Evolutionary conservation across 2,797 vertebrate species (phyloP).

Genomic region (Dryobates pubescens): DNA sequence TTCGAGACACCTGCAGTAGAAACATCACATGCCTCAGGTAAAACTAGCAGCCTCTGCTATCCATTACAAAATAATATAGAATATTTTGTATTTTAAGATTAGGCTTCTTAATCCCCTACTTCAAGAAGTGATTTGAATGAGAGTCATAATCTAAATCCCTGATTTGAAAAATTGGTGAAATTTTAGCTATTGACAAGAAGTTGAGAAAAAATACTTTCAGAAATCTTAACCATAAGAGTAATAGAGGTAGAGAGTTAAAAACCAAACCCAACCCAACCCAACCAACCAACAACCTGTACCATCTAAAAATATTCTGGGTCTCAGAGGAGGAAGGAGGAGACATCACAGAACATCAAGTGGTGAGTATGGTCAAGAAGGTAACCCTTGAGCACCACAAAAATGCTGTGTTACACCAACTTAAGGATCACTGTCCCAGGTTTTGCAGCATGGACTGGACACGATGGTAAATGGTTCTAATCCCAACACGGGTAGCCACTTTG

Average conservation of each 20-base stretch:
- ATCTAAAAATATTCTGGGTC: neutral
- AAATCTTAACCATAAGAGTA: too few relatives aligned
- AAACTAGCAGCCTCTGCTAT: neutral
- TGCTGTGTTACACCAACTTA: neutral
- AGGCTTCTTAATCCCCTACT: neutral
- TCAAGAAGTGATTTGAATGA: neutral
- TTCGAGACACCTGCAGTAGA: neutral
- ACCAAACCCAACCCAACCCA: neutral
- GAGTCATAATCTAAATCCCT: neutral
- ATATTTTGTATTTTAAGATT: neutral
- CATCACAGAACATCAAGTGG: neutral
- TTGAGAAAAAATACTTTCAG: too few relatives aligned
- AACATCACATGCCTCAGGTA: neutral
- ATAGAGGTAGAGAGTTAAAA: too few relatives aligned
- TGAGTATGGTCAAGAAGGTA: neutral
- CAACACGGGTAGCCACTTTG: neutral
- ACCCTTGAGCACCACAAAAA: neutral
- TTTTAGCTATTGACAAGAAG: neutral
- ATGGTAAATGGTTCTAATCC: neutral
- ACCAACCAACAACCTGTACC: neutral
- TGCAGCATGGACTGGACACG: neutral
- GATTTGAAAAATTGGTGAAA: neutral
- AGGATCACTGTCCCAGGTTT: neutral
- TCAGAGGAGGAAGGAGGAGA: neutral
- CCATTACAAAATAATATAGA: neutral